Evolutionary conservation across 2,113 vertebrate species (phyloP).

Genomic region (Himantopus leucocephalus): DNA sequence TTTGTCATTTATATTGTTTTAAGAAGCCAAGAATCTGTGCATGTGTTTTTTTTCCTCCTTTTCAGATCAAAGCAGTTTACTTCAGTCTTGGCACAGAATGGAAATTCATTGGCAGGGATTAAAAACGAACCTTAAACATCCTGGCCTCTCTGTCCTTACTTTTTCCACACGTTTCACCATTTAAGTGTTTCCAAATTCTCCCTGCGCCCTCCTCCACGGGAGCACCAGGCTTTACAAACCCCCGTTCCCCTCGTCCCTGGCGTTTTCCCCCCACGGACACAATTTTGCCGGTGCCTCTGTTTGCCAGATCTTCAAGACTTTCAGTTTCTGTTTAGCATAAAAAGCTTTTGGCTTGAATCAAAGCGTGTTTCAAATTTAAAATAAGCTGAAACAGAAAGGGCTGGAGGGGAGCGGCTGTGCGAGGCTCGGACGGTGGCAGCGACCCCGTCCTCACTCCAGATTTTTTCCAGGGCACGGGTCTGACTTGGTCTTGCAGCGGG

Average conservation of each 20-base stretch:
- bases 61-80: constrained; percentile 63
- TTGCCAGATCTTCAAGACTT: constrained; percentile 44
- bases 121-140: constrained; percentile 56
- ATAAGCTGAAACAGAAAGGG: background rate
- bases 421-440: accelerated
- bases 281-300: constrained; percentile 9
- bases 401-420: background rate
- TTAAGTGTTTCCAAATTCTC: constrained; percentile 13
- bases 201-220: background rate
- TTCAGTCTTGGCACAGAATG: constrained; percentile 47
- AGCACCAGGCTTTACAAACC: background rate
- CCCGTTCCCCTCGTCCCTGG: background rate
- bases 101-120: constrained; percentile 60
- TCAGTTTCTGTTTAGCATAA: constrained; percentile 56
- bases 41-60: constrained; percentile 12
- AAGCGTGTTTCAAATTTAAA: background rate
- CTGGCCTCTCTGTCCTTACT: constrained; percentile 18
- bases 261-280: background rate
- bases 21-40: constrained; percentile 22
- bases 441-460: background rate
- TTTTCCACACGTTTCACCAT: constrained; percentile 20
- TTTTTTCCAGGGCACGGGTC: background rate
- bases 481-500: background rate
- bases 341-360: background rate
- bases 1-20: constrained; percentile 43